Base-by-base conservation (phyloP, 2,888 invertebrate species). In the Drosophila glabriapex region DNA sequence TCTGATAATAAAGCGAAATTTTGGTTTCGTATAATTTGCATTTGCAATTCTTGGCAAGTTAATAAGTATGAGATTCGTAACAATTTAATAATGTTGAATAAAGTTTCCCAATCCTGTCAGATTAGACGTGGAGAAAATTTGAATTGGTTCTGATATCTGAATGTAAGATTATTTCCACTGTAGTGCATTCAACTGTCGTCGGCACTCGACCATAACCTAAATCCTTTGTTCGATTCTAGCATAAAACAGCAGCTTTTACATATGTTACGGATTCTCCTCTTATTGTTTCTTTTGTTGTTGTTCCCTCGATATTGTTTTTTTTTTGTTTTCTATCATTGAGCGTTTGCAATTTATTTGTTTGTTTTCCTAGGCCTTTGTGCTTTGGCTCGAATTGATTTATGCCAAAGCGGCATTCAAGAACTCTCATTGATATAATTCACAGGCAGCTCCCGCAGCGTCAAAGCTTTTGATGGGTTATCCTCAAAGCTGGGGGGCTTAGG, bases 281-380 rank as follows among this genome's bases (percentile, higher is more conserved):
- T 37, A 41, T 50, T 12, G 22, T 49, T 65, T 49, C 37, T 35
- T 10, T 41, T 35, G n/a, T 37, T 63, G n/a, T 31, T 53, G n/a
- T 33, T 43, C 22, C 46, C 46, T 75, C 69, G 49, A 68, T 58
- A 55, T 75, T 82, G 76, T 73, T 25, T 25, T 16, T 14, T 46
- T 46, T 22, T 22, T 77, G 59, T 70, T 73, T 64, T 70, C 58
- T 72, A 73, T 68, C 54, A 64, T 46, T 49, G 84, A 82, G 63
- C 58, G 49, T 73, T 64, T 84, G 87, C 73, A 85, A 87, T 87
- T 85, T 85, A 85, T 85, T 84, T 87, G 88, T 82, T 85, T 89
- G 90, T 71, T 69, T 78, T 78, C 80, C 71, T 62, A 70, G 70
- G 70, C 70, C 68, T 67, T 64, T 78, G 71, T 80, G 56, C 60